A percentile compares a stretch with the other conserved stretches of the same genome.
Conservation (phyloP, 2,113 vertebrate species). For the western clawed frog (Xenopus tropicalis) region DNA sequence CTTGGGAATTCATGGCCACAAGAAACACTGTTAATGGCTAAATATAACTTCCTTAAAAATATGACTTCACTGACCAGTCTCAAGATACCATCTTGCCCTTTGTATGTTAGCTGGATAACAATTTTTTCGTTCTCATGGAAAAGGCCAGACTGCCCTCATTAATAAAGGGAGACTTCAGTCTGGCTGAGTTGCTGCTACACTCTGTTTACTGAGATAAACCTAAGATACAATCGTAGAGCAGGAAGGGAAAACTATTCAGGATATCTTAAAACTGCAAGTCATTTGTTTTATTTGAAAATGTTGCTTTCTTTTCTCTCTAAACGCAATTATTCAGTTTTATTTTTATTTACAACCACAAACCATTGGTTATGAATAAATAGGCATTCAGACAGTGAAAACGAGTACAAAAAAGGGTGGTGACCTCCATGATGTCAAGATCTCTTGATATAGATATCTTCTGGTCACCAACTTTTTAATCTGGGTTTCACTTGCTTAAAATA, state of each 20-base stretch:
- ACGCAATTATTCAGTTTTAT: slow-evolving; percentile 19
- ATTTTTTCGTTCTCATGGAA: slow-evolving; percentile 64
- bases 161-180: slow-evolving; percentile 51
- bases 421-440: too few relatives aligned
- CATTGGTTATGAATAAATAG: neutral
- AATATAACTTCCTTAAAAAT: slow-evolving; percentile 58
- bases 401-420: too few relatives aligned
- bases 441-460: too few relatives aligned
- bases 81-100: slow-evolving; percentile 71
- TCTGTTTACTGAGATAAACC: slow-evolving; percentile 60
- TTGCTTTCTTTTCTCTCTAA: slow-evolving; percentile 7
- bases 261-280: slow-evolving; percentile 47
- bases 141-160: slow-evolving; percentile 46
- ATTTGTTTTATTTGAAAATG: slow-evolving; percentile 36
- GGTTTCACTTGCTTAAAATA: too few relatives aligned
- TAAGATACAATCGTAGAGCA: slow-evolving; percentile 56
- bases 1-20: slow-evolving; percentile 52
- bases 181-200: slow-evolving; percentile 43
- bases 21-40: slow-evolving; percentile 55
- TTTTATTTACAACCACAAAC: neutral
- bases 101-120: slow-evolving; percentile 65
- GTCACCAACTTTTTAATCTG: too few relatives aligned
- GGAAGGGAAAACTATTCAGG: slow-evolving; percentile 52
- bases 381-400: neutral
- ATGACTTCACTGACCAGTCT: slow-evolving; percentile 60